Percentiles rank a stretch among this genome's conserved stretches.
Evolutionary conservation across 53 echinoderm and acorn worm genomes (phyloP).

Genomic region (Glandiceps talaboti): DNA sequence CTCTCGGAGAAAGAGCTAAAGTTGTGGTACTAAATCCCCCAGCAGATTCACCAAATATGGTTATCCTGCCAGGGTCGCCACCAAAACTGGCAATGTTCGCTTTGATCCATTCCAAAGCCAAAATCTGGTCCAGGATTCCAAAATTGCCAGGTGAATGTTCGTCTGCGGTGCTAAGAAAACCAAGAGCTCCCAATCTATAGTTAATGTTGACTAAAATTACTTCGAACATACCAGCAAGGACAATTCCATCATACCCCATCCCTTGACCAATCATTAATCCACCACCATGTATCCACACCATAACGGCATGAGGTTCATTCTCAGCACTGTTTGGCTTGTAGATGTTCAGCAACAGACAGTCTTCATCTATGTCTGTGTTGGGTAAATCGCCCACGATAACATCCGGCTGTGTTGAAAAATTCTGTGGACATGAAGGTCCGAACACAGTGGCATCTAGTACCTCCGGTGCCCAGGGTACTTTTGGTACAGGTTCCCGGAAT

Average conservation of each 20-base stretch:
- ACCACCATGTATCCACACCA: constrained; percentile 83
- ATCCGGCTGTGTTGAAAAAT: no score
- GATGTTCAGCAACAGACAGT: constrained; percentile 71
- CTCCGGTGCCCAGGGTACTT: no score
- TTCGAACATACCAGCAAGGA: constrained; percentile 51
- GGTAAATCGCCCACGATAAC: constrained; percentile 7
- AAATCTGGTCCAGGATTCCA: constrained; percentile 61
- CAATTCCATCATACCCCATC: constrained; percentile 53
- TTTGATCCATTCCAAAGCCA: constrained; percentile 55
- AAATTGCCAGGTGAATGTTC: constrained; percentile 52
- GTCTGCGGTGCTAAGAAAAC: constrained; percentile 54
- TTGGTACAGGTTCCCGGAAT: no score
- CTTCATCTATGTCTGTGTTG: constrained; percentile 31
- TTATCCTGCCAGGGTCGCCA: constrained; percentile 44
- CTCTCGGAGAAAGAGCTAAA: constrained; percentile 32
- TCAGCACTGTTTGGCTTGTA: constrained; percentile 47
- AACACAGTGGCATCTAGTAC: no score
- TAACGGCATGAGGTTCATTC: constrained; percentile 46
- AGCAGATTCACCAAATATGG: constrained; percentile 80
- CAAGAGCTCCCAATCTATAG: constrained; percentile 63
- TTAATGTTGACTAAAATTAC: constrained; percentile 70
- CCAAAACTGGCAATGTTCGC: constrained; percentile 62
- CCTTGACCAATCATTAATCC: constrained; percentile 52
- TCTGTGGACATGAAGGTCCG: no score
- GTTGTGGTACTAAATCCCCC: constrained; percentile 48